Conservation (phyloP, 1,140 invertebrate genomes). For the Lepidurus packardi region DNA sequence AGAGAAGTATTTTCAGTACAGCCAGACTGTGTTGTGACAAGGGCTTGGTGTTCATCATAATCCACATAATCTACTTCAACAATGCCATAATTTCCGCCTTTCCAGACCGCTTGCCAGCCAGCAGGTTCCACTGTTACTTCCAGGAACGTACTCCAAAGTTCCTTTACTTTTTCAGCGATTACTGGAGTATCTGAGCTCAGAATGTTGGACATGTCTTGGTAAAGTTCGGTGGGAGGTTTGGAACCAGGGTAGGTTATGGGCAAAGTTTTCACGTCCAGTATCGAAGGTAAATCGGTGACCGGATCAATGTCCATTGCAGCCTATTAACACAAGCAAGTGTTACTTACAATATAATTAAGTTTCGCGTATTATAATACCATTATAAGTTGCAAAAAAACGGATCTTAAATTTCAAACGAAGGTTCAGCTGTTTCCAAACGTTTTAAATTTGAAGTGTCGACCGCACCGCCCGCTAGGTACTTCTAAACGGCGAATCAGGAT, state of each 20-base stretch:
- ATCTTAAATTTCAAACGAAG: too few relatives aligned
- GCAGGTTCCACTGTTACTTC: constrained; percentile 29
- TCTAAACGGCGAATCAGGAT: too few relatives aligned
- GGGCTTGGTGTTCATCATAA: constrained; percentile 25
- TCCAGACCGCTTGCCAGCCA: constrained; percentile 34
- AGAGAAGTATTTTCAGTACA: constrained; percentile 2
- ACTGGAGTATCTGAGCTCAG: background rate
- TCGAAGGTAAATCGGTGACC: background rate
- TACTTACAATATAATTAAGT: too few relatives aligned
- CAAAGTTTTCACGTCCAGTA: background rate
- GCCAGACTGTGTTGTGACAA: constrained; percentile 24
- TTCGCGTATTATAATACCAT: too few relatives aligned
- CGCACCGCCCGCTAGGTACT: too few relatives aligned
- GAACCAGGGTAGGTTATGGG: constrained; percentile 4
- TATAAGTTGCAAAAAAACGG: too few relatives aligned
- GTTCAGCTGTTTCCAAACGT: too few relatives aligned
- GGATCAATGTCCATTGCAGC: background rate
- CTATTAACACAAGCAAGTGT: too few relatives aligned
- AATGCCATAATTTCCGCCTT: background rate
- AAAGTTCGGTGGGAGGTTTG: background rate
- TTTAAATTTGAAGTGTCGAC: too few relatives aligned
- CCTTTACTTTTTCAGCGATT: background rate
- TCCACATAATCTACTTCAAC: constrained; percentile 29
- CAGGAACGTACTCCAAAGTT: background rate
- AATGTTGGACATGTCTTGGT: background rate